Evolutionary conservation across 2,113 vertebrate genomes (phyloP).

Genomic region (Notothenia rossii): DNA sequence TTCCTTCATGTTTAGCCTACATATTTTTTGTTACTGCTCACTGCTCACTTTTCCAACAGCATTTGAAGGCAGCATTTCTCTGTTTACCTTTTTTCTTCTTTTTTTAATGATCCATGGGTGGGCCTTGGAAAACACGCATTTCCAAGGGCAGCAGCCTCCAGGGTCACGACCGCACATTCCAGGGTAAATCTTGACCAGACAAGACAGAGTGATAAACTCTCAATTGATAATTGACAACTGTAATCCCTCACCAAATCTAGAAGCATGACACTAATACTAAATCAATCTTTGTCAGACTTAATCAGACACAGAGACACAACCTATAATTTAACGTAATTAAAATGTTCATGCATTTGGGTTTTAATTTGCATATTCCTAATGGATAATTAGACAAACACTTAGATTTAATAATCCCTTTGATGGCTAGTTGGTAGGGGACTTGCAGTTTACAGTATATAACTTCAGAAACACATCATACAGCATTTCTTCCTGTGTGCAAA

Average conservation of each 20-base stretch:
- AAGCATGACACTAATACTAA: background rate
- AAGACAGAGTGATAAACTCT: background rate
- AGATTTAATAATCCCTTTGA: background rate
- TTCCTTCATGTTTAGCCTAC: background rate
- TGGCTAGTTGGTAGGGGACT: background rate
- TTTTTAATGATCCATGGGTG: background rate
- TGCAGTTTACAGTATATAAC: background rate
- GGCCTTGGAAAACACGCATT: constrained; percentile 13
- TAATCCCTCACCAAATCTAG: background rate
- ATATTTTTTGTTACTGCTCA: background rate
- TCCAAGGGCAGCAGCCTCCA: constrained; percentile 16
- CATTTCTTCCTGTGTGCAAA: background rate
- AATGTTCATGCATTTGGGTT: background rate
- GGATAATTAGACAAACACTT: background rate
- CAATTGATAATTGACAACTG: constrained; percentile 13
- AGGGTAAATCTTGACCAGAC: constrained; percentile 10
- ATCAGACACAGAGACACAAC: background rate
- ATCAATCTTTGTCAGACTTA: background rate
- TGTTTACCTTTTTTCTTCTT: constrained; percentile 6
- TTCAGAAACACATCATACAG: background rate
- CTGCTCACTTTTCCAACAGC: constrained; percentile 12
- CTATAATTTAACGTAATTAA: background rate
- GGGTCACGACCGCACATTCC: constrained; percentile 27
- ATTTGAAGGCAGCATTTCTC: constrained; percentile 43
- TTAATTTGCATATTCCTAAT: background rate